Evolutionary conservation across 2,113 vertebrate genomes (phyloP), one percentile per base, ranked within the genome.

Genomic region (Oncorhynchus nerka): DNA sequence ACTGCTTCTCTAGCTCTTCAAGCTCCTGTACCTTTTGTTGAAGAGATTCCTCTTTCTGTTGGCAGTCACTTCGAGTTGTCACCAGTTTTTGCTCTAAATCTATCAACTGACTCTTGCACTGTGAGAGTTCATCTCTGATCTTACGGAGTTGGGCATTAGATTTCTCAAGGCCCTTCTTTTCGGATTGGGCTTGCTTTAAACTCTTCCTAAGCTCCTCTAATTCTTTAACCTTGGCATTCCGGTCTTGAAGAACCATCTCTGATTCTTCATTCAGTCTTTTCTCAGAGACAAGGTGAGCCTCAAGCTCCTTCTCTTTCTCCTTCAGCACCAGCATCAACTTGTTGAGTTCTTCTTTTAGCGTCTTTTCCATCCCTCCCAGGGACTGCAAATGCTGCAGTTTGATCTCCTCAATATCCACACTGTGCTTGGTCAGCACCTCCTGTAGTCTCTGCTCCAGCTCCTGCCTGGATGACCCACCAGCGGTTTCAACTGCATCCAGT

Each of bases 271-370:
- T 91, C 22, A 97, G 83, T 55, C 81, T 83, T 65, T 80, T 89
- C 80, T 95, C 88, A 57, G 11, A 90, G n/a, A 79, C 68, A 71
- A 85, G 80, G 19, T 90, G 84, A 26, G 95, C 92, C 78, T 93
- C 84, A 28, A 96, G 57, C 62, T 90, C 83, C 70, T 91, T 94
- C 22, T 96, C 93, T 68, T 94, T 98, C 74, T 95, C 95, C 71
- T 94, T 88, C 69, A 97, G 61, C 5, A 93, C 89, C 45, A 94
- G 89, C 68, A 87, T 94, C 30, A 98, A 84, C 1, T 93, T 91
- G 71, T 92, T 94, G 20, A 97, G 85, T 70, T 98, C 94, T 51
- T 95, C 94, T 85, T 93, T 95, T 8, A 96, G 83, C 16, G 84
- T 85, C 84, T 96, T 95, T 83, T 98, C 93, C 12, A 93, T 75